Evolutionary conservation across 2,888 invertebrate genomes (phyloP), one percentile per base, ranked within the genome.

Genomic region (Glaucopsyche alexis): DNA sequence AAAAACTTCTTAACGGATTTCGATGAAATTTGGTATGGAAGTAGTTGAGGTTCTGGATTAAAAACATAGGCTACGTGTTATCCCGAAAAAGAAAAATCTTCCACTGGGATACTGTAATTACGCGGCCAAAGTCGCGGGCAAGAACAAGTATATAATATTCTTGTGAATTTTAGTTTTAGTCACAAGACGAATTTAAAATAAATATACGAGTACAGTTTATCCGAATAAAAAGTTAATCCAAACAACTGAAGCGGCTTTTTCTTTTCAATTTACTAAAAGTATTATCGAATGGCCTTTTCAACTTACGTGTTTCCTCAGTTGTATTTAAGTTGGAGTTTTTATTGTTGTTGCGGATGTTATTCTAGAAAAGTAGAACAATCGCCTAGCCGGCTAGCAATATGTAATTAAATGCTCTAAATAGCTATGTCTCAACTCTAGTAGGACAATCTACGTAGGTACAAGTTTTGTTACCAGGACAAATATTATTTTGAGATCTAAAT

Each of bases 201-300:
- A 29, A 29, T 29, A 47, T 47, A 47, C 4, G 42, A 11, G 29
- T 60, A 60, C 0, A 29, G 13, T 6, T 19, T 55, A 11, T 19
- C 16, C 11, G 11, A 19, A 55, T 29, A 19, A 55, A 29, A 60
- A 38, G 9, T 11, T 29, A 60, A 60, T 5, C 50, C 29, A 13
- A 38, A 60, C 14, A 60, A 60, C 60, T 29, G 13, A 60, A 60
- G 19, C 60, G 60, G 29, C 29, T 60, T 29, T 60, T 60, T 60
- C 60, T 60, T 60, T 60, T 29, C 60, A 60, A 60, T 38, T 60
- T 38, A 29, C 60, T 60, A 29, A 60, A 60, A 60, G 60, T 60
- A 29, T 38, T 60, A 60, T 60, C 60, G 60, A 60, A 60, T 60
- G 29, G 60, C 38, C 60, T 60, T 60, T 60, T 38, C 6, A 60